Evolutionary conservation across 2,797 vertebrate genomes (phyloP).

Genomic region (Pyrrhura leucotis): DNA sequence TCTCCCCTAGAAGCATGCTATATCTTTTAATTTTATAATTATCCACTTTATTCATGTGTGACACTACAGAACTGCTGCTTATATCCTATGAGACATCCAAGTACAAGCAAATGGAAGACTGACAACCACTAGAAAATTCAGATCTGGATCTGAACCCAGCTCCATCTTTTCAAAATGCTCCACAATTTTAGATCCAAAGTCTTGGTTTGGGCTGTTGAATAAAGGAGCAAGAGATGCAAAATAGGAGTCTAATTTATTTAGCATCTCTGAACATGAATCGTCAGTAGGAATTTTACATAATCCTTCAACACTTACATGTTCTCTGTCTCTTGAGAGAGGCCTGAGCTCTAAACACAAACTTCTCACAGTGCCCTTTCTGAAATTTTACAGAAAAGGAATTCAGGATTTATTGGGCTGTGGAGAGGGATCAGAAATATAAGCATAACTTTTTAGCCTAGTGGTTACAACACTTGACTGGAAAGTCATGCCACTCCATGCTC

Average conservation of each 20-base stretch:
- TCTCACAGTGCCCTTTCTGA: neutral
- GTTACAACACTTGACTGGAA: neutral
- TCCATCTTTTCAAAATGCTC: neutral
- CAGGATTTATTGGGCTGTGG: neutral
- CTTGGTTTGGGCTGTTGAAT: neutral
- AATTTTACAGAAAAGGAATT: neutral
- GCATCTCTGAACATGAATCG: neutral
- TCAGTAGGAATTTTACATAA: neutral
- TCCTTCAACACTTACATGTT: neutral
- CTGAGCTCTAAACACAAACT: neutral
- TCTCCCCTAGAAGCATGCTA: constrained; percentile 57
- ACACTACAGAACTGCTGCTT: constrained; percentile 58
- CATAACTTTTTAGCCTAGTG: neutral
- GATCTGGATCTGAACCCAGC: constrained; percentile 25
- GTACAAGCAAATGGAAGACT: constrained; percentile 43
- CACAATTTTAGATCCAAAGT: neutral
- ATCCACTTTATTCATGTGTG: constrained; percentile 71
- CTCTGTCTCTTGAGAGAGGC: neutral
- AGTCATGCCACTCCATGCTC: neutral
- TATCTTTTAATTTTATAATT: constrained; percentile 74
- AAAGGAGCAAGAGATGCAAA: neutral
- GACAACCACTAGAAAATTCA: constrained; percentile 31
- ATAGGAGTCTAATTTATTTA: neutral
- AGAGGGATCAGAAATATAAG: neutral
- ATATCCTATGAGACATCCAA: constrained; percentile 56